Base-by-base conservation (phyloP, 1,140 invertebrate species). In the Bombus pascuorum region DNA sequence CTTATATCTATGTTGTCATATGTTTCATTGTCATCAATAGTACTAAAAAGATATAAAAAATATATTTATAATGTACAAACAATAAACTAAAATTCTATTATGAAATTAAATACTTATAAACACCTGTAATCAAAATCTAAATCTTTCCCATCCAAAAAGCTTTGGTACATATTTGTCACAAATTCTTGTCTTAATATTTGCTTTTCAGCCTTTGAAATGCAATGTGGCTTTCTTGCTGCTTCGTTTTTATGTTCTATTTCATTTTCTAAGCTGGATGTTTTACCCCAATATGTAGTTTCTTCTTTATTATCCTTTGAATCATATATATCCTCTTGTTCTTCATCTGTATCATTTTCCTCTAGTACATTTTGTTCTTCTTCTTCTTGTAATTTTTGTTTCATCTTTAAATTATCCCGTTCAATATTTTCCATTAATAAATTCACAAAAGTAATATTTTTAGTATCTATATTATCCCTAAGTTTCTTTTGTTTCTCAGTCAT, bases 141-240 rank as follows among this genome's bases (percentile, higher is more conserved):
- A 95, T 99, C 98, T 92, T 97, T 96, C 1, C 98, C 98, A 90
- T 97, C 96, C 47, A 99, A 92, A 94, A 99, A 99, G 92, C 96
- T 97, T 90, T 97, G 96, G 93, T 98, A 98, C 98, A 99, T 99
- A 87, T 97, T 96, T 65, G 97, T 97, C 28, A 98, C 94, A 94
- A 99, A 99, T 95, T 99, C 98, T 91, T 98, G 96, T 86, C 96
- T 96, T 2, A 98, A 93, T n/a, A 98, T 91, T 71, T 96, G 93
- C 91, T 96, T 95, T 94, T 97, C 96, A 86, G 96, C 93, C 0
- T 62, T 77, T 10, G 91, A 88, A 78, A 94, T 91, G 73, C 86
- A 83, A 66, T 76, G 47, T 59, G 28, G 22, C 1, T 15, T 74
- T 82, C 62, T 81, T 79, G 32, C 34, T 80, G 13, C 68, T 81